Percentiles rank a stretch among this genome's conserved stretches.
Conservation (phyloP, 2,797 vertebrate species). For the Alca torda region DNA sequence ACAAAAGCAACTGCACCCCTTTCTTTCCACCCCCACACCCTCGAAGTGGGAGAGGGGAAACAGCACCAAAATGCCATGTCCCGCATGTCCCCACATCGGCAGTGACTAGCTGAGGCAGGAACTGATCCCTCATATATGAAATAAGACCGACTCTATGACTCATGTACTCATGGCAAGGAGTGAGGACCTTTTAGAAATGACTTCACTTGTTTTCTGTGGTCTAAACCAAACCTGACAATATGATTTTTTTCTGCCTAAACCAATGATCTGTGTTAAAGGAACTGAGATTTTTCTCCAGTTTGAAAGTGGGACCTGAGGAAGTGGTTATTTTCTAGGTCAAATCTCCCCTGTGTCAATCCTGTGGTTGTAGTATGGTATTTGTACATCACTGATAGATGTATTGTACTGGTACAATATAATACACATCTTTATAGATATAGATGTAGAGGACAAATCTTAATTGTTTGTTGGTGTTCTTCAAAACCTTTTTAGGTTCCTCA, state of each 20-base stretch:
- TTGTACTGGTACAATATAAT: not conserved
- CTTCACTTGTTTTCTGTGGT: not conserved
- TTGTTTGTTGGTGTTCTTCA: not conserved
- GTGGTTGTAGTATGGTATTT: not conserved
- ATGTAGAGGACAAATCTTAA: not conserved
- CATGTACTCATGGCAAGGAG: not conserved
- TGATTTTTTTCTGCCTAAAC: not conserved
- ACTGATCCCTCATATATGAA: not conserved
- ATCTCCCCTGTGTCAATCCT: not conserved
- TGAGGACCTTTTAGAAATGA: not conserved
- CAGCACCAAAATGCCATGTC: not conserved
- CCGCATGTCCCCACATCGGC: not conserved
- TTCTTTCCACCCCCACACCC: not conserved
- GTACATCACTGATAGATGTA: not conserved
- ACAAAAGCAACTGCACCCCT: not conserved
- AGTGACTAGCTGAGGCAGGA: not conserved
- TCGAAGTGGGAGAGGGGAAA: not conserved
- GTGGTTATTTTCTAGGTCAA: not conserved
- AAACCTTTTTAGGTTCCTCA: not conserved
- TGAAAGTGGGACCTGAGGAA: not conserved
- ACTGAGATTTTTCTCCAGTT: not conserved
- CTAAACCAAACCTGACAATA: not conserved
- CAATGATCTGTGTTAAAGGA: not conserved
- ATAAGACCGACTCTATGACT: conserved; percentile 12
- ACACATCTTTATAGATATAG: not conserved